Evolutionary conservation across 1,140 invertebrate genomes (phyloP).

Genomic region (Triops cancriformis): DNA sequence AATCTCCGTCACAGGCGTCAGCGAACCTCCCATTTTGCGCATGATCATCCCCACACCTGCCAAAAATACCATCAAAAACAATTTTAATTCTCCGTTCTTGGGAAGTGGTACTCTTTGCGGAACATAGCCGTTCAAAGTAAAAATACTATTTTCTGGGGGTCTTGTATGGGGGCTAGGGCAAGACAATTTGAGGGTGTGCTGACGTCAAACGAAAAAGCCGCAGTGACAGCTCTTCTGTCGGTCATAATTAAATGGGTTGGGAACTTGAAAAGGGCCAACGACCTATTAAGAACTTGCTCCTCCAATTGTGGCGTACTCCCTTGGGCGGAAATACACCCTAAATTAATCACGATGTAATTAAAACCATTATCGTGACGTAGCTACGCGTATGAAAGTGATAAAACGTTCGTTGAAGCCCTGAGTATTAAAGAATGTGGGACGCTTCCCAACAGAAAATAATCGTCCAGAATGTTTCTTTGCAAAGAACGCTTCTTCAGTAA

Average conservation of each 20-base stretch:
- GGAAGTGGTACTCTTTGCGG: background rate
- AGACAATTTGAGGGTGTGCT: background rate
- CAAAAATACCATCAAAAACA: slow-evolving; percentile 25
- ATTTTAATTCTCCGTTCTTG: background rate
- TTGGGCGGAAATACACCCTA: background rate
- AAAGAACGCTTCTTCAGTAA: too few species aligned
- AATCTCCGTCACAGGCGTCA: slow-evolving; percentile 43
- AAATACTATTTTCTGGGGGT: background rate
- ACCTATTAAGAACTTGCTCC: background rate
- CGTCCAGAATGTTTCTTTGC: too few species aligned
- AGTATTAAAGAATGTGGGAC: too few species aligned
- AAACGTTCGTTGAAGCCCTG: too few species aligned
- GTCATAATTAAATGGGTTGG: background rate
- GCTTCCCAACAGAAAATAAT: too few species aligned
- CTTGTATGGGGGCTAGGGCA: background rate
- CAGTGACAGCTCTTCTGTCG: background rate
- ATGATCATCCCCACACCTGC: slow-evolving; percentile 43
- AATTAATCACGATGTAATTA: background rate
- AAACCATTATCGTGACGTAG: background rate
- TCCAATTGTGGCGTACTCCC: background rate
- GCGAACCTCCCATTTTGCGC: slow-evolving; percentile 40
- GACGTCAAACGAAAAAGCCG: background rate
- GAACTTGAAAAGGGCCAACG: background rate
- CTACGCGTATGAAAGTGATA: background rate
- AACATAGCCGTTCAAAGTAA: background rate